Base-by-base conservation (phyloP, 2,888 invertebrate genomes). In the Sinohyriopsis cumingii region DNA sequence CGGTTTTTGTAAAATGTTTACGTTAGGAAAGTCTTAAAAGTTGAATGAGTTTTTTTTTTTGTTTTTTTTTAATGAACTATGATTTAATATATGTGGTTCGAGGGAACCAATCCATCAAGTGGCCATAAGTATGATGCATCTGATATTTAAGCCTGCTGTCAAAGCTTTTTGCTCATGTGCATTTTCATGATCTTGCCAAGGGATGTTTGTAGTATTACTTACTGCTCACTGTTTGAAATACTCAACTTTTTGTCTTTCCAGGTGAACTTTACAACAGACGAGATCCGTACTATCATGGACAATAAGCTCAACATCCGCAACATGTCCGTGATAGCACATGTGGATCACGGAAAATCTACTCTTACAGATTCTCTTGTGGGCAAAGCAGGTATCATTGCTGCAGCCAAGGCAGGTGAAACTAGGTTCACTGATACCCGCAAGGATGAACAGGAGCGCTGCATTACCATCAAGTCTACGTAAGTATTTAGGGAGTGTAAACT, bases 221-320 rank as follows among this genome's bases (percentile, higher is more conserved):
- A 3, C 45, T 45, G 45, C 15, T 45, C 45, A 45, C 12, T 45
- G 9, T 45, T 15, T 3, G 15, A 45, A 45, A 45, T 45, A 9
- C 33, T 7, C 18, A 2, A 20, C 22, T 72, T 73, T 62, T 55
- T 61, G 60, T 73, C 78, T 53, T 78, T 82, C 55, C 75, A 99
- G 99, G 99, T 99, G 94, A 99, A 99, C 94, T 99, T 99, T 92
- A 99, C 99, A 84, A 96, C 99, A 92, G 99, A 99, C 93, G 98
- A 99, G 93, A 99, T 99, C 93, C 96, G 99, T 92, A 93, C 90
- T 91, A 96, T 99, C 95, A 99, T 99, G 99, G 99, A 99, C 96
- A 96, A 96, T 92, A 99, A 99, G 93, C 93, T 93, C 93, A 99
- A 99, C 91, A 99, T 99, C 93, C 95, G 99, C 91, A 99, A 99